Evolutionary conservation across 1,140 invertebrate genomes (phyloP).

Genomic region (Probaryconus sp.): DNA sequence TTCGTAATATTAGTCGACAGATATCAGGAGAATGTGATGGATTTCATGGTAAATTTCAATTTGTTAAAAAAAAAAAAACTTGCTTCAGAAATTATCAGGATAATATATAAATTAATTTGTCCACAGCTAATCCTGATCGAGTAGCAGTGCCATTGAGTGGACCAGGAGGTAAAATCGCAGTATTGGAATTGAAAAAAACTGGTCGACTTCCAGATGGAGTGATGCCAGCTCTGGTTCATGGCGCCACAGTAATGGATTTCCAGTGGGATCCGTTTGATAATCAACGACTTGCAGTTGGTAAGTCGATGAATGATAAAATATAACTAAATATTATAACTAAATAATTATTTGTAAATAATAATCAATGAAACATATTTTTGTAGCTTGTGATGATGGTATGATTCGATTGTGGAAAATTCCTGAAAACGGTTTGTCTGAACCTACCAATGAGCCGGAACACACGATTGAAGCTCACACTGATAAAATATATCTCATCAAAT

Average conservation of each 20-base stretch:
- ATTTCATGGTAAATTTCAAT: conserved; percentile 84
- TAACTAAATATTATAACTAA: conserved; percentile 10
- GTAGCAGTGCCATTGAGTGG: conserved; percentile 93
- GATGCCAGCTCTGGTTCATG: conserved; percentile 91
- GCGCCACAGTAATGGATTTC: conserved; percentile 93
- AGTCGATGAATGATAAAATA: conserved; percentile 43
- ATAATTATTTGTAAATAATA: not conserved
- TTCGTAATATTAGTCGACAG: conserved; percentile 92
- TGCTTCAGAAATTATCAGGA: not conserved
- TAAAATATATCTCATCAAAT: conserved; percentile 94
- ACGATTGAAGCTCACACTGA: conserved; percentile 87
- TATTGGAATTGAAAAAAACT: conserved; percentile 89
- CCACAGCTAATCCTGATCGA: conserved; percentile 87
- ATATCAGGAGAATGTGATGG: conserved; percentile 96
- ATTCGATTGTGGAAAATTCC: conserved; percentile 91
- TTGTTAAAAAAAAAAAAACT: not conserved
- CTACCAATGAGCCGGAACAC: conserved; percentile 82
- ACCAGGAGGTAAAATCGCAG: conserved; percentile 92
- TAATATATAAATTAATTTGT: conserved; percentile 15
- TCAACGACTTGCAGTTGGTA: conserved; percentile 87
- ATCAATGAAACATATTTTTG: conserved; percentile 7
- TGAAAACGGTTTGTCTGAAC: conserved; percentile 83
- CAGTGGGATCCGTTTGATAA: conserved; percentile 95
- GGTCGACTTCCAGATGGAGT: conserved; percentile 89
- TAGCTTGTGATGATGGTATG: conserved; percentile 93